These are phyloP conservation scores for Drosophila funebris DNA, from an alignment of 1,140 invertebrate species.

Conservation along the genomic window DNA sequence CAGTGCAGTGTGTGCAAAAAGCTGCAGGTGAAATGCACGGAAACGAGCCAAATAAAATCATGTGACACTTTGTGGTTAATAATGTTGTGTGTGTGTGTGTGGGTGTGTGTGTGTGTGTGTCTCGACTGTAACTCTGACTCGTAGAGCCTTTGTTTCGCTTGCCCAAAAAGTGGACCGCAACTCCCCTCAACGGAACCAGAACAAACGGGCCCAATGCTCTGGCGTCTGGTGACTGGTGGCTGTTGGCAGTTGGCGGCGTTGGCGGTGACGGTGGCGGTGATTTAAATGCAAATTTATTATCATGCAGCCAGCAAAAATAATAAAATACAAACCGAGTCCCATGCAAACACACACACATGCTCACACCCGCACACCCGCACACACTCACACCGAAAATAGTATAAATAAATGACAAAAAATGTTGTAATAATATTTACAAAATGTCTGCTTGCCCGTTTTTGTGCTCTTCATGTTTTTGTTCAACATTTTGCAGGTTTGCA, in stretches of 20 bases:
- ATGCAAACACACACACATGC: conserved; percentile 21
- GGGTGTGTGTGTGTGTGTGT: conserved; percentile 45
- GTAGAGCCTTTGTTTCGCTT: conserved; percentile 12
- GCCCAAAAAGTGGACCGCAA: conserved; percentile 27
- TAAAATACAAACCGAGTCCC: conserved; percentile 47
- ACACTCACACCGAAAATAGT: conserved; percentile 33
- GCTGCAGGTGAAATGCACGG: conserved; percentile 70
- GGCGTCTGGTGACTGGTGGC: conserved; percentile 12
- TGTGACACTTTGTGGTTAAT: conserved; percentile 82
- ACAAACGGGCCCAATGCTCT: conserved; percentile 48
- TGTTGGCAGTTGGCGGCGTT: conserved; percentile 1
- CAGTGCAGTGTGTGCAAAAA: conserved; percentile 37
- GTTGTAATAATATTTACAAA: conserved; percentile 81
- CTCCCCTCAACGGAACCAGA: conserved; percentile 9
- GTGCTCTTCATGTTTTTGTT: conserved; percentile 1
- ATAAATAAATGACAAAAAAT: conserved; percentile 52
- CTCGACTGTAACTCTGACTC: not conserved
- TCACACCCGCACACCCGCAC: conserved; percentile 1
- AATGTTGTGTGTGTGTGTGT: conserved; percentile 58
- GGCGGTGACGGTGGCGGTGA: conserved; percentile 55
- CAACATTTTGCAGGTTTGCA: conserved; percentile 23
- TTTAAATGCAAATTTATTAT: conserved; percentile 82
- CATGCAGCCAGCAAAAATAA: conserved; percentile 71
- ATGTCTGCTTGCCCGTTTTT: conserved; percentile 64
- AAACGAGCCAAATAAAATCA: conserved; percentile 74